Evolutionary conservation across 2,113 vertebrate genomes (phyloP), one percentile per base, ranked within the genome.

Genomic region (Pygoscelis antarcticus): DNA sequence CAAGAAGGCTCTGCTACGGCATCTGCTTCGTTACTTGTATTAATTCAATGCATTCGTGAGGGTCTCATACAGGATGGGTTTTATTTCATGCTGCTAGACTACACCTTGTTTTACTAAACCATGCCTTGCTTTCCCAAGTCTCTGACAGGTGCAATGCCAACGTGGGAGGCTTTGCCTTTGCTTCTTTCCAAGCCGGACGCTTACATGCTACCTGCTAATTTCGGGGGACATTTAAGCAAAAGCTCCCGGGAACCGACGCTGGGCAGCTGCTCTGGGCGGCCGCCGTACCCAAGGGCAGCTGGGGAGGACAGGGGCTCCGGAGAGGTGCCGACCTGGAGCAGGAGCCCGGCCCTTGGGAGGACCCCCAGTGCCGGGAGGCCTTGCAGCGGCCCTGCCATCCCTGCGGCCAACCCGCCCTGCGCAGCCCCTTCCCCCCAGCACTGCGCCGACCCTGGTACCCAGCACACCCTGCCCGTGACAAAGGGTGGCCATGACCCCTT

Each of bases 91-190:
- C 29, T 34, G 46, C 60, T 61, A 16, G 11, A 8, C 9, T 20
- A 16, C 26, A 9, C 8, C 13, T 40, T 34, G 40, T 62, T 92
- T 62, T 30, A 68, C 55, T 93, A 92, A 95, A 40, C 40, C 77
- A 7, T 3, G 3, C 95, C 47, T 89, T 95, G 93, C 93, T 89
- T 94, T 89, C 93, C 94, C 89, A 76, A 99, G 98, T 87, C 90
- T 96, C 89, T 96, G 66, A 84, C 98, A 98, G 97, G 95, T 89
- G 95, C 96, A 58, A 13, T 77, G 30, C 91, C 68, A 1, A 93
- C 29, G 10, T 89, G 47, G 87, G 95, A 96, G 36, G 85, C 87
- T 96, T 94, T 97, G 60, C 93, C 98, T 94, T 96, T 96, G 54
- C 92, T 83, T 60, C 91, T 94, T 80, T 93, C 98, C 92, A 83